Percentiles rank a stretch among this genome's conserved stretches.
Evolutionary conservation across 2,888 invertebrate species (phyloP).

Genomic region (Drosophila demipolita): DNA sequence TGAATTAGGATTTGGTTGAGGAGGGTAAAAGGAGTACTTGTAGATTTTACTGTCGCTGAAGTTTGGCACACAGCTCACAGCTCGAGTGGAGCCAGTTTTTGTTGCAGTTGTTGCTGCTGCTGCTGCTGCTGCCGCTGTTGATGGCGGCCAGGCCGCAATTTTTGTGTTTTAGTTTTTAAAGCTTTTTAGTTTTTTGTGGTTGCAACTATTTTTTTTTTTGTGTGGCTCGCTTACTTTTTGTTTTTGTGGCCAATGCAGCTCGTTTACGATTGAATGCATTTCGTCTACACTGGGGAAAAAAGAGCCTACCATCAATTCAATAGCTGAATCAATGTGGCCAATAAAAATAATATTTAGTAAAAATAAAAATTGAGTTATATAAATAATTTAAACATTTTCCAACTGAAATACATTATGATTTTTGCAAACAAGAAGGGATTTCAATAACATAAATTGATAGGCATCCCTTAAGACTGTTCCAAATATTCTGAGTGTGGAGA

Average conservation of each 20-base stretch:
- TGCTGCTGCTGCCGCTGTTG: constrained; percentile 51
- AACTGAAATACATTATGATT: not conserved
- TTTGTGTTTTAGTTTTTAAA: constrained; percentile 78
- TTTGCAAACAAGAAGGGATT: not conserved
- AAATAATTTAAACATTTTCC: not conserved
- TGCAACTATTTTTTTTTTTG: constrained; percentile 23
- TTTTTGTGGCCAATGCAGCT: constrained; percentile 69
- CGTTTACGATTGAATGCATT: constrained; percentile 74
- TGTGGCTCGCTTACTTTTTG: constrained; percentile 51
- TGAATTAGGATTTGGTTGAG: too few relatives aligned
- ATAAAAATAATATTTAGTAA: not conserved
- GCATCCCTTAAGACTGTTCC: not conserved
- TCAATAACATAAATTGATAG: not conserved
- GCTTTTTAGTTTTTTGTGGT: constrained; percentile 52
- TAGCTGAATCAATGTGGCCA: not conserved
- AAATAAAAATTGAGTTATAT: not conserved
- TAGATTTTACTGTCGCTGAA: constrained; percentile 67
- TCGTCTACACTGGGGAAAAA: constrained; percentile 7
- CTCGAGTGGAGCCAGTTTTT: constrained; percentile 62
- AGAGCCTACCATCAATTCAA: not conserved
- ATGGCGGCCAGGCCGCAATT: constrained; percentile 70
- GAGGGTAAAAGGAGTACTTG: constrained; percentile 23
- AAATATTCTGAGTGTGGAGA: not conserved
- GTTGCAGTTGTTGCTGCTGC: constrained; percentile 26
- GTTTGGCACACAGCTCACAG: constrained; percentile 66